Base-by-base conservation (phyloP, 1,140 invertebrate species). In the Tenebrio molitor region DNA sequence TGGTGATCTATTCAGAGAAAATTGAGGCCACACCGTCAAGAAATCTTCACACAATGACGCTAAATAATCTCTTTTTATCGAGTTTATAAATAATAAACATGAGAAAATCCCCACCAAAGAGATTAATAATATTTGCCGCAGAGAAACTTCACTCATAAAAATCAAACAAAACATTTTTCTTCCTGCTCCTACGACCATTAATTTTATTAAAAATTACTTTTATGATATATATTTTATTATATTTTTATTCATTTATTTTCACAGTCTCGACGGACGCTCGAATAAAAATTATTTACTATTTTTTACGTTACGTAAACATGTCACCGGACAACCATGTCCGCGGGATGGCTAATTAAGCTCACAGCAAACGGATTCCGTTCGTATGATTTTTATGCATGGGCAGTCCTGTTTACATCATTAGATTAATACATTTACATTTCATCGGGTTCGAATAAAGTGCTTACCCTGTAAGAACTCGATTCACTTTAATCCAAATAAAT, bases 401-500 rank as follows among this genome's bases (percentile, higher is more conserved):
- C 64, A 65, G 16, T 12, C 53, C 21, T 62, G 64, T 66, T 66
- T 66, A 66, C 36, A 66, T 66, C 64, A 66, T 66, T 66, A 66
- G 44, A 58, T 66, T 66, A 66, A 42, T 58, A 15, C 67, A 58
- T 58, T 69, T 58, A 58, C 15, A 69, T 53, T 67, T 67, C 64
- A 67, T 67, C 64, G 42, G 29, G 7, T 16, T 25, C 15, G 21
- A 58, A 69, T 36, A 53, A 67, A 46, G 25, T 69, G 23, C 46
- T 53, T 39, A 69, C 33, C 46, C 67, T 62, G 25, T 34, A 42
- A 44, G 42, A 67, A 42, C 23, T 42, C 42, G 39, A 33, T 67
- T 67, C 64, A 67, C 36, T 67, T 67, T 67, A 67, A 67, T 58
- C 39, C 63, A 66, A 67, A 67, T 72, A 67, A 72, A 72, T 67